Base-by-base conservation (phyloP, 2,797 vertebrate species). In the Cetoscarus ocellatus region DNA sequence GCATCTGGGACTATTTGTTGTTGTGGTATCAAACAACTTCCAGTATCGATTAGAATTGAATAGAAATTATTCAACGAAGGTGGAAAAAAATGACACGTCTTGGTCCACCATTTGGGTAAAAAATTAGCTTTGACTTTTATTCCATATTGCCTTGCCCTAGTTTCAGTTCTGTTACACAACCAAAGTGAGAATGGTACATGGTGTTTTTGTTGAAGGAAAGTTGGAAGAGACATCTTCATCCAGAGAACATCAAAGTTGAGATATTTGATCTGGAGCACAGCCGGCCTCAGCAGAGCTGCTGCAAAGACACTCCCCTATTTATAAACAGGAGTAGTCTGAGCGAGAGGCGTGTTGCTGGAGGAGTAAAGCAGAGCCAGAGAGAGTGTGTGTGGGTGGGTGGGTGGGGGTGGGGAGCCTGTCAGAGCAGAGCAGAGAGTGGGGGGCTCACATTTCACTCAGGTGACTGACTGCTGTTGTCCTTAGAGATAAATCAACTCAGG, bases 241-340 rank as follows among this genome's bases (percentile, higher is more conserved):
- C 67, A 10, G 73, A 12, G 18, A 61, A 84, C 86, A 91, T 91
- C 88, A 92, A 90, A 92, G 88, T 81, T 72, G 47, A 84, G 90
- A 91, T 76, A 92, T 79, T 86, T 45, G 83, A 91, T 93, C 87
- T 82, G 84, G 76, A 89, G 83, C 82, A 81, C 86, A 88, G 84
- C 83, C 83, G 45, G 87, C 84, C 83, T 84, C 71, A 40, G 86
- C 88, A 73, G 80, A 85, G 75, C 84, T 80, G 80, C 85, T 89
- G 85, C 90, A 86, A 88, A 90, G 85, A 91, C 85, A 80, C 88
- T 89, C 89, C 88, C 89, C 92, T 94, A 93, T 94, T 93, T 94
- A 92, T 93, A 94, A 94, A 91, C 85, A 70, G 77, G 75, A 71
- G 79, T 58, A 83, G 83, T 87, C 88, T 84, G 86, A 88, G 79